phyloP scores from a whole-genome alignment of 2,888 invertebrate genomes.

The Parnassius orleans region DNA sequence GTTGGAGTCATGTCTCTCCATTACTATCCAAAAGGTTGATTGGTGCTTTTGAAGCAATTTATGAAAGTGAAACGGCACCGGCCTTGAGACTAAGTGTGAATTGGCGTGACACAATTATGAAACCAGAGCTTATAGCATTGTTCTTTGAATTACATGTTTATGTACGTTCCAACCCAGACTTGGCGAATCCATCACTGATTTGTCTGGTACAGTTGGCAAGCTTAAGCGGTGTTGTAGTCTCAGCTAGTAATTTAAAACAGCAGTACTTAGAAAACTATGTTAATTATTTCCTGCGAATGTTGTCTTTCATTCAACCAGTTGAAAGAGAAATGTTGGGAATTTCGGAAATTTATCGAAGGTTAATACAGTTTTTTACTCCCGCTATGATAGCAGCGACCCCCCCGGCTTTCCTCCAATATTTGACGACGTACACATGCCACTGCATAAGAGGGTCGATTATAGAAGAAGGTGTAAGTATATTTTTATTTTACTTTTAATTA shows the following conservation, averaged over 20 bases:
- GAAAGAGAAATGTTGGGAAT: constrained; percentile 71
- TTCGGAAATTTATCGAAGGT: constrained; percentile 68
- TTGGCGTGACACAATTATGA: constrained; percentile 90
- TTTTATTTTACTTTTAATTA: constrained; percentile 17
- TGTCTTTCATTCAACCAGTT: constrained; percentile 66
- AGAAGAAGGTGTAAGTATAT: constrained; percentile 68
- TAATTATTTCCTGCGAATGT: constrained; percentile 67
- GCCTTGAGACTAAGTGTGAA: constrained; percentile 82
- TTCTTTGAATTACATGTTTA: constrained; percentile 92
- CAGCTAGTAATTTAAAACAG: constrained; percentile 59
- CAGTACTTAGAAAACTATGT: constrained; percentile 73
- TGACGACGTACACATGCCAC: constrained; percentile 68
- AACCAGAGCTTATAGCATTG: constrained; percentile 86
- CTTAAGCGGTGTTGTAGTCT: constrained; percentile 65
- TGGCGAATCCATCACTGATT: constrained; percentile 88
- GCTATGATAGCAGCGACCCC: constrained; percentile 66
- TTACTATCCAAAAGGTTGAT: constrained; percentile 85
- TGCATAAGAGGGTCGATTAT: constrained; percentile 68
- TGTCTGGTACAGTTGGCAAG: constrained; percentile 89
- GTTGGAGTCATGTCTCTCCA: constrained; percentile 90
- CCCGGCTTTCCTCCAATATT: constrained; percentile 64
- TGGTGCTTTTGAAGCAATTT: constrained; percentile 85
- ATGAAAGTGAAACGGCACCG: constrained; percentile 84
- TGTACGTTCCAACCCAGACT: constrained; percentile 86
- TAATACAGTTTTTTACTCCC: constrained; percentile 71